Percentiles rank a stretch among this genome's conserved stretches.
These are phyloP conservation scores for Panthera tigris DNA, from an alignment of 2,113 vertebrate species.

Conservation along the genomic window DNA sequence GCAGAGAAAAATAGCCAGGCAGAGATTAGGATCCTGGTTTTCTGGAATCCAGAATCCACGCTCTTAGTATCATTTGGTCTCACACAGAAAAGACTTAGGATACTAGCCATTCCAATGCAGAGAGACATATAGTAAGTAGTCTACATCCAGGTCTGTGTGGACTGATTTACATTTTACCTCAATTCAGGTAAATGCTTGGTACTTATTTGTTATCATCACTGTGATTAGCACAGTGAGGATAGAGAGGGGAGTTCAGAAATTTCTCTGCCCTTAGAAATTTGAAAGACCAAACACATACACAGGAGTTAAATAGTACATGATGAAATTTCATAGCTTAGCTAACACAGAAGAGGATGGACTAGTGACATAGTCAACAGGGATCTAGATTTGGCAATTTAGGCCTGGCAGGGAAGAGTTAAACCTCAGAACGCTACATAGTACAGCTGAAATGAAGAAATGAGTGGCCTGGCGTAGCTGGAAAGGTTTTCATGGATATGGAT, in stretches of 20 bases:
- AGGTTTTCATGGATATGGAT: background rate
- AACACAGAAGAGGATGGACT: background rate
- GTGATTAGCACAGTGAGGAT: background rate
- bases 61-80: background rate
- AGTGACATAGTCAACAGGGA: background rate
- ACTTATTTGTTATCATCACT: background rate
- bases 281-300: background rate
- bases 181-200: background rate
- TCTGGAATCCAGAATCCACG: background rate
- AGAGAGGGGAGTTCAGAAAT: background rate
- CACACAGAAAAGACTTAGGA: background rate
- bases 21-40: background rate
- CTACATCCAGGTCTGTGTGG: background rate
- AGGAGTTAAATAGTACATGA: background rate
- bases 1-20: background rate
- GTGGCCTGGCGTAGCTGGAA: background rate
- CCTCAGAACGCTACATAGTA: background rate
- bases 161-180: constrained; percentile 12
- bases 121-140: background rate
- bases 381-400: background rate
- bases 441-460: background rate
- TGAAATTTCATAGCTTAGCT: background rate
- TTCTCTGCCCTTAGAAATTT: background rate
- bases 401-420: background rate
- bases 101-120: background rate